phyloP scores from a whole-genome alignment of 2,113 vertebrate species.

The Ophthalmolycus amberensis region DNA sequence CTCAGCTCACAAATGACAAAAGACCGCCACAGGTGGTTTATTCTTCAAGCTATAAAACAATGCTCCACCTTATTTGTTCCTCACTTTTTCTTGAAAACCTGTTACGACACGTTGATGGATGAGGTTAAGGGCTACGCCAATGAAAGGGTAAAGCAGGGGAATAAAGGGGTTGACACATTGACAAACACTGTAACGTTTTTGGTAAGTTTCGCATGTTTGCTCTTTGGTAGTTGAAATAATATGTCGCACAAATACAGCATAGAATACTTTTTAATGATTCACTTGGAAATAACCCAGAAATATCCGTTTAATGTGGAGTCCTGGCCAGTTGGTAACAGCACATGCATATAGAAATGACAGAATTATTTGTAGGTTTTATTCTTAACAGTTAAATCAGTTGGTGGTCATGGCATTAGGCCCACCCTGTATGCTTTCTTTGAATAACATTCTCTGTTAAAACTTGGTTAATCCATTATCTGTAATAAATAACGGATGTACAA shows the following conservation, averaged over 20 bases:
- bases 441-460: conserved; percentile 18
- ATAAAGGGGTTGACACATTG: conserved; percentile 27
- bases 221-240: conserved; percentile 5
- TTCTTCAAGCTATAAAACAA: conserved; percentile 76
- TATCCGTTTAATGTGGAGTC: not conserved
- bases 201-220: not conserved
- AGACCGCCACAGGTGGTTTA: conserved; percentile 72
- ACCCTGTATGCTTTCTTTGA: not conserved
- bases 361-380: conserved; percentile 4
- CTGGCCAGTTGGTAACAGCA: not conserved
- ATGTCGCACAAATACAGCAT: not conserved
- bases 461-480: conserved; percentile 16
- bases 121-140: conserved; percentile 37
- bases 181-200: conserved; percentile 28
- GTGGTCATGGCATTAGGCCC: not conserved
- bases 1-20: conserved; percentile 65
- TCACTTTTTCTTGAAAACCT: conserved; percentile 61
- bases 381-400: not conserved
- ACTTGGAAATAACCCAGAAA: conserved; percentile 2
- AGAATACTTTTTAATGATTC: conserved; percentile 3
- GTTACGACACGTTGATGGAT: conserved; percentile 70
- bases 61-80: conserved; percentile 62
- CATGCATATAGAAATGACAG: not conserved
- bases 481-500: conserved; percentile 5
- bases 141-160: conserved; percentile 24